Conservation (phyloP, 2,797 vertebrate species). For the Todus mexicanus region DNA sequence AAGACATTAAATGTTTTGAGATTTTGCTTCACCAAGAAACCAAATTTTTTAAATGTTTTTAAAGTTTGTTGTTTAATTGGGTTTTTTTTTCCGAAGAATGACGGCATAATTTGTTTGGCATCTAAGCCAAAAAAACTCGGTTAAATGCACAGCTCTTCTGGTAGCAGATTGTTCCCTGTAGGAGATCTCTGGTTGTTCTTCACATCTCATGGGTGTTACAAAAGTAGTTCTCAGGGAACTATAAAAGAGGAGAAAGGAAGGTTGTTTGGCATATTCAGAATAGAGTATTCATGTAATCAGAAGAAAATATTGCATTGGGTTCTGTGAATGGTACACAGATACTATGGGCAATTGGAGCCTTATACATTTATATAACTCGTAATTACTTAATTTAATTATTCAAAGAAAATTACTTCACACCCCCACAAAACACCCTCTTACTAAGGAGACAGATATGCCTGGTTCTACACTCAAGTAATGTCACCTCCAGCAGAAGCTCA, state of each 20-base stretch:
- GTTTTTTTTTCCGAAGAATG: background rate
- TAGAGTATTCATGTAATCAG: conserved; percentile 52
- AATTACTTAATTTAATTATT: conserved; percentile 69
- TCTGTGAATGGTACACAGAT: conserved; percentile 64
- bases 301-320: conserved; percentile 45
- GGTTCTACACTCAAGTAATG: conserved; percentile 52
- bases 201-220: conserved; percentile 48
- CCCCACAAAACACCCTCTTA: conserved; percentile 47
- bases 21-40: background rate
- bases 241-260: conserved; percentile 26
- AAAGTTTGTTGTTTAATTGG: background rate
- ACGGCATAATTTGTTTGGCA: conserved; percentile 6
- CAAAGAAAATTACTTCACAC: conserved; percentile 55
- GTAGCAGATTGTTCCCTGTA: conserved; percentile 56
- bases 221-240: conserved; percentile 35
- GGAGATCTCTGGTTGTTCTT: conserved; percentile 58
- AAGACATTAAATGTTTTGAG: background rate
- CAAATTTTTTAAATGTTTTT: background rate
- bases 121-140: conserved; percentile 30
- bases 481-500: conserved; percentile 55
- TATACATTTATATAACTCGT: conserved; percentile 39
- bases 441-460: conserved; percentile 57
- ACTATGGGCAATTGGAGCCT: conserved; percentile 45
- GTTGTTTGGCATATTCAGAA: conserved; percentile 41
- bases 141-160: conserved; percentile 40